These are phyloP conservation scores for Parascotia fuliginaria DNA, from an alignment of 2,888 invertebrate species.

Conservation along the genomic window DNA sequence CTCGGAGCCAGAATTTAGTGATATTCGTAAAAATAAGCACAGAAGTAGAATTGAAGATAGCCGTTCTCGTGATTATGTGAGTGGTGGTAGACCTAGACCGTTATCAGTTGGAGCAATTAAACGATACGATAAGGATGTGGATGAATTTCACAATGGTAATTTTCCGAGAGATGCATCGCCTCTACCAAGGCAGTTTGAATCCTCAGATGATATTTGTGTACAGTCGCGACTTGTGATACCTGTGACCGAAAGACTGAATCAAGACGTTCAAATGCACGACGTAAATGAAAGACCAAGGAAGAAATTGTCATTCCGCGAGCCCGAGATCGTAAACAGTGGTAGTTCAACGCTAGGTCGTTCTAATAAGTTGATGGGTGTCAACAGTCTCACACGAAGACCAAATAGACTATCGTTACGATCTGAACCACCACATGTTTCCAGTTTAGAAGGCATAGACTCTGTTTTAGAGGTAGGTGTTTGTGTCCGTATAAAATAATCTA, in stretches of 20 bases:
- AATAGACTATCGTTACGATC: conserved; percentile 65
- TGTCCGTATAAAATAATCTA: too few species aligned
- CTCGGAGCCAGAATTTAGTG: conserved; percentile 76
- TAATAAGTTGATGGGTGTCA: conserved; percentile 77
- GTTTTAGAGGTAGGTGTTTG: conserved; percentile 83
- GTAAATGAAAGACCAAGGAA: conserved; percentile 89
- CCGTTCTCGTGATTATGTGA: conserved; percentile 51
- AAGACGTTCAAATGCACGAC: conserved; percentile 65
- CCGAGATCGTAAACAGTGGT: conserved; percentile 87
- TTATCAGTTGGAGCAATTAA: conserved; percentile 73
- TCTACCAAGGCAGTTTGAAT: conserved; percentile 61
- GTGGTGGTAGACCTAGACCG: conserved; percentile 62
- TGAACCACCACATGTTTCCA: conserved; percentile 67
- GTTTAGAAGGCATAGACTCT: conserved; percentile 85
- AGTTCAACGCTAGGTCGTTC: conserved; percentile 70
- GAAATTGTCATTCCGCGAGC: conserved; percentile 94
- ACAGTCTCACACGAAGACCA: conserved; percentile 68
- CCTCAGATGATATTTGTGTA: conserved; percentile 72
- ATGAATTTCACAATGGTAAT: conserved; percentile 55
- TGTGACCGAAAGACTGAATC: conserved; percentile 69
- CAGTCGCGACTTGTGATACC: conserved; percentile 77
- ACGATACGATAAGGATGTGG: conserved; percentile 64
- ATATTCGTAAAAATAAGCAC: conserved; percentile 64
- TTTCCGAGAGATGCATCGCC: conserved; percentile 59
- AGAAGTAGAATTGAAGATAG: conserved; percentile 68